Conservation (phyloP, 2,888 invertebrate species). For the Folsomia candida region DNA sequence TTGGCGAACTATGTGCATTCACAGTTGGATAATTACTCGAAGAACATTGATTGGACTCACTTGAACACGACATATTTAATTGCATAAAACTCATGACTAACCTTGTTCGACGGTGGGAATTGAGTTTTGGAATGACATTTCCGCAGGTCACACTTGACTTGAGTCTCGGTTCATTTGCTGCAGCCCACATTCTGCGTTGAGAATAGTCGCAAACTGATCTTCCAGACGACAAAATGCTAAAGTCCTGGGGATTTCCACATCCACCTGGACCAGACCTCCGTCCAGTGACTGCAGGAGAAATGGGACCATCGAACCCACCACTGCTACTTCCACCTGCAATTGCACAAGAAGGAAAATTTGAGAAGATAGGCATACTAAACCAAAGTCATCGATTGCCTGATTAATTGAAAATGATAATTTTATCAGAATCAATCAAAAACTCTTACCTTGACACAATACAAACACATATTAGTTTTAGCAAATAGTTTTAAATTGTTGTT, state of each 20-base stretch:
- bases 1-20: conserved; percentile 33
- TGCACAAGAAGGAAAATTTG: too few relatives aligned
- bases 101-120: conserved; percentile 35
- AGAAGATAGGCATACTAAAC: too few relatives aligned
- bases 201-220: conserved; percentile 42
- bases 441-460: too few relatives aligned
- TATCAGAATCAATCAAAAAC: too few relatives aligned
- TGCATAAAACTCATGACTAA: background rate
- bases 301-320: conserved; percentile 10
- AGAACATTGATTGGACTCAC: background rate
- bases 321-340: conserved; percentile 5
- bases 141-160: conserved; percentile 37
- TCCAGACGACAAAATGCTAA: conserved; percentile 30
- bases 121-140: conserved; percentile 30
- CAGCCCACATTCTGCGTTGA: conserved; percentile 43
- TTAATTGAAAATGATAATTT: background rate
- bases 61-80: too few relatives aligned
- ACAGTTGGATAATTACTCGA: too few relatives aligned
- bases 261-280: background rate
- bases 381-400: too few relatives aligned
- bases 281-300: conserved; percentile 14
- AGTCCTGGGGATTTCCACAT: conserved; percentile 1
- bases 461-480: too few relatives aligned
- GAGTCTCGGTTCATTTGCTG: conserved; percentile 37
- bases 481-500: too few relatives aligned